A percentile compares a stretch with the other conserved stretches of the same genome.
These are phyloP conservation scores for Phaethon lepturus DNA, from an alignment of 2,113 vertebrate genomes.

Conservation along the genomic window DNA sequence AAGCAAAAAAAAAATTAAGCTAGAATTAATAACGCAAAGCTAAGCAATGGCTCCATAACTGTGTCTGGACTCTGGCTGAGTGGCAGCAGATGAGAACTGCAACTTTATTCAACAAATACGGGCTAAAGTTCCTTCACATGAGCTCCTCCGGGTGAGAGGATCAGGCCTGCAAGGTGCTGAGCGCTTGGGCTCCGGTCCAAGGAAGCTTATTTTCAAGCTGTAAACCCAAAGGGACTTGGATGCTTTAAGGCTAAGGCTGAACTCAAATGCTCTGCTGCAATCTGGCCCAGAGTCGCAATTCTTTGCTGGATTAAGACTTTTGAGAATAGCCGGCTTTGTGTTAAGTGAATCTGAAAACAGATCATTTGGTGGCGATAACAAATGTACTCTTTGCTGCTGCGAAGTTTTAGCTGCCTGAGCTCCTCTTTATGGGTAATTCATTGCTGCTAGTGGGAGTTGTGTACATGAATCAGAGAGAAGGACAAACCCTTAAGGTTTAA, in stretches of 20 bases:
- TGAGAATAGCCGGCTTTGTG: not conserved
- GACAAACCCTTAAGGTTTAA: constrained; percentile 14
- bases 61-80: not conserved
- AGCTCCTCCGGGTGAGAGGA: not conserved
- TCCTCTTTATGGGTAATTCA: not conserved
- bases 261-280: not conserved
- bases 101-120: not conserved
- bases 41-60: not conserved
- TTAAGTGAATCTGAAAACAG: not conserved
- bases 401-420: constrained; percentile 9
- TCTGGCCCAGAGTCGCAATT: not conserved
- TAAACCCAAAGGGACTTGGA: not conserved
- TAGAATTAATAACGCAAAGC: not conserved
- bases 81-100: not conserved
- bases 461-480: constrained; percentile 16
- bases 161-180: not conserved
- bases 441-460: constrained; percentile 20
- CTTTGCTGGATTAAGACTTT: not conserved
- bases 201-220: not conserved
- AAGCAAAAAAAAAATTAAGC: not conserved
- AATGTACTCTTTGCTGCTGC: not conserved
- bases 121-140: not conserved
- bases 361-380: not conserved
- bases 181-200: not conserved
- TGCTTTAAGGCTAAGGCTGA: constrained; percentile 7